Conservation (phyloP, 2,888 invertebrate genomes). For the Hypolimnas misippus region DNA sequence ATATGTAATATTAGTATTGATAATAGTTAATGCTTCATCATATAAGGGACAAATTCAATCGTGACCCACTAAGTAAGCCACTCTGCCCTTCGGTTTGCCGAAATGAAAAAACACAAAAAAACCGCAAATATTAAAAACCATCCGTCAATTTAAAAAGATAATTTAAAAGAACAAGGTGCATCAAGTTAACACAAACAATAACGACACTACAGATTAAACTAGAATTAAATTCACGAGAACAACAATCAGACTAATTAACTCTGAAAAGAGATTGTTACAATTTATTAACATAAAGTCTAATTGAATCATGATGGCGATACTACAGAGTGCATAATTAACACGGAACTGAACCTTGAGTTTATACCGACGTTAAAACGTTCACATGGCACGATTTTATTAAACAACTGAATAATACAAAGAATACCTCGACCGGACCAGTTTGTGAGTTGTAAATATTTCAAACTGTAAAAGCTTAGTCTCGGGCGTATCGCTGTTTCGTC, state of each 20-base stretch:
- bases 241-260: not conserved
- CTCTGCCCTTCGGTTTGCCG: no score
- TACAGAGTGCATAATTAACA: not conserved
- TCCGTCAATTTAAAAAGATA: no score
- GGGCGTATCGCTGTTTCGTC: conserved; percentile 43
- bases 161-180: not conserved
- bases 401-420: conserved; percentile 31
- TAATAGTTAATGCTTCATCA: not conserved
- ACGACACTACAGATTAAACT: not conserved
- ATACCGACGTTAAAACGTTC: conserved; percentile 12
- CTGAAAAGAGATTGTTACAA: not conserved
- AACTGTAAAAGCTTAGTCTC: conserved; percentile 37
- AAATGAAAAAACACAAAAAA: no score
- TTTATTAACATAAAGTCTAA: not conserved
- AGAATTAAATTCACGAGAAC: not conserved
- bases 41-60: not conserved
- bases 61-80: no score
- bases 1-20: no score
- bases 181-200: no score
- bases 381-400: conserved; percentile 20
- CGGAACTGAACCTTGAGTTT: not conserved
- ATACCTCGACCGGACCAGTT: conserved; percentile 31
- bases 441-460: conserved; percentile 31
- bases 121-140: no score
- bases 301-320: not conserved